Base-by-base conservation (phyloP, 2,888 invertebrate species). In the Lithophane semibrunnea region DNA sequence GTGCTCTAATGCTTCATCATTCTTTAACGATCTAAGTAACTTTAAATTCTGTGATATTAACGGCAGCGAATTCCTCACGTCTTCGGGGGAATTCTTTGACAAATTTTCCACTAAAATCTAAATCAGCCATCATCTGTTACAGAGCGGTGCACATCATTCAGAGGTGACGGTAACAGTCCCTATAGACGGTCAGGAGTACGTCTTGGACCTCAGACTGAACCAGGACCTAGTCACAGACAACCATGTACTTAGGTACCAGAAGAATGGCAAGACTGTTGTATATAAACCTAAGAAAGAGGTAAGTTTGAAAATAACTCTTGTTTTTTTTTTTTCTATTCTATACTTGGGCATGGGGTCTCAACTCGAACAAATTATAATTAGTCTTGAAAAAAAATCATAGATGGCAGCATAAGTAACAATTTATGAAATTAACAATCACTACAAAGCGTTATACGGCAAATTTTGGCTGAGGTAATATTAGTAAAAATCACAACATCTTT, bases 191-290 rank as follows among this genome's bases (percentile, higher is more conserved):
- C 97, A 97, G 91, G 97, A 97, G 84, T 97, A 97, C 88, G 93
- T 97, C 75, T 95, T 98, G 87, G 98, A 98, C 93, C 97, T 98
- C 79, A 97, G 97, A 89, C 96, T 98, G 91, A 98, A 98, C 94
- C 97, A 97, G 89, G 97, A 98, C 87, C 97, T 98, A 87, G 96
- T 98, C 83, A 97, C 98, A 0, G 97, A 97, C 78, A 97, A 97
- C 85, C 98, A 98, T 92, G 97, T 97, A 89, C 95, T 97, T 87
- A 97, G 96, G 87, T 97, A 97, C 91, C 97, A 97, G 92, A 93
- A 97, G 88, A 93, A 93, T 93, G 97, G 92, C 21, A 92, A 96
- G 91, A 96, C 97, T 84, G 96, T 97, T 64, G 91, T 97, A 60
- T 95, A 97, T 87, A 97, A 93, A 90, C 97, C 97, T 66, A 96